Evolutionary conservation across 23 tunicate genomes (phyloP), one percentile per base, ranked within the genome.

Genomic region (Oikopleura vanhoeffeni): DNA sequence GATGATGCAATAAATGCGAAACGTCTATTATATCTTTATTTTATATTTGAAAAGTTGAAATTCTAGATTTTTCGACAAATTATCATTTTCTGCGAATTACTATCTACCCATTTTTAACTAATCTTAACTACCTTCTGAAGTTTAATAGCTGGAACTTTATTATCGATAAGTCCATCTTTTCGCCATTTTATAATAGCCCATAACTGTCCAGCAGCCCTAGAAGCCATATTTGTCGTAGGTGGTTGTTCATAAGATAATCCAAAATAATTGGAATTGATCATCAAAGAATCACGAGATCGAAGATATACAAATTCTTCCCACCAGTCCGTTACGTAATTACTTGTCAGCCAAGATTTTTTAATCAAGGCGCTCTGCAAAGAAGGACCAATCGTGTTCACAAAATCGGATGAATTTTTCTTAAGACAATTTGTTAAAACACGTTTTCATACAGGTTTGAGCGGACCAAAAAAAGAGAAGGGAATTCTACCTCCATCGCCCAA

Each of bases 281-380:
- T 71, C 38, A 71, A 32, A 13, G 79, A 32, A 71, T 71, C 79
- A 18, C 79, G 79, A 18, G 79, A 71, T 33, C 34, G 35, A 71
- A 71, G 79, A 30, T 71, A 71, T 18, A 71, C 79, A 30, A 13
- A 71, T 32, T 71, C 79, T 32, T 71, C 79, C 79, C 79, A 71
- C 79, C 79, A 71, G 38, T 71, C 79, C 27, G 79, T 71, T 71
- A 32, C 38, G 79, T 71, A 71, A 71, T 71, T 71, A 2, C 36
- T 28, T 38, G 79, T 18, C 34, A 71, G 79, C 79, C 79, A 71
- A 4, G 79, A 71, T 71, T 71, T 71, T 30, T 71, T 71, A 30
- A 30, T 71, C 4, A 71, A 38, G 38, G 79, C 79, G 35, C 36
- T 18, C 3, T 71, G 27, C 38, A 71, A 38, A 3, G 79, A 33